Conservation (phyloP, 1,140 invertebrate species). For the Battus philenor region DNA sequence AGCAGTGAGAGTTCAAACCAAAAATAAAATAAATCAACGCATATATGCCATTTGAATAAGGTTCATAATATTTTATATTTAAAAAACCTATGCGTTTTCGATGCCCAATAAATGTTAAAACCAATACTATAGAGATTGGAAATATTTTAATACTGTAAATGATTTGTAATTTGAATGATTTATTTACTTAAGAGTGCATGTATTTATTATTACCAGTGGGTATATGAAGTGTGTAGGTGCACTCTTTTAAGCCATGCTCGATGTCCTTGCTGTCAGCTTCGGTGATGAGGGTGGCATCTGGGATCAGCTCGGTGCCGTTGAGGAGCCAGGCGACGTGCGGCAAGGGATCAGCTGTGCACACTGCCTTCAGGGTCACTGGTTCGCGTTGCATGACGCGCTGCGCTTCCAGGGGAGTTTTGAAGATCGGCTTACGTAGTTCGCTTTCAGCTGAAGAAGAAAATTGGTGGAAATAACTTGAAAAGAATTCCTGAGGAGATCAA, state of each 20-base stretch:
- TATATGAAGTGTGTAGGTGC: slow-evolving; percentile 82
- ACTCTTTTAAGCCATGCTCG: slow-evolving; percentile 85
- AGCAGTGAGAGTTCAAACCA: too few species aligned
- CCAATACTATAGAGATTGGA: too few species aligned
- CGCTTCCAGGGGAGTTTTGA: slow-evolving; percentile 81
- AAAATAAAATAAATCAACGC: too few species aligned
- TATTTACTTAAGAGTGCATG: too few species aligned
- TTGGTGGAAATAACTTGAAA: too few species aligned
- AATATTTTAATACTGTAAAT: too few species aligned
- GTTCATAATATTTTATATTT: too few species aligned
- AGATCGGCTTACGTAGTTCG: slow-evolving; percentile 86
- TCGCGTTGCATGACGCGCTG: slow-evolving; percentile 83
- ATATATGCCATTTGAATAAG: too few species aligned
- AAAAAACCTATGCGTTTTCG: too few species aligned
- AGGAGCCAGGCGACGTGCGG: slow-evolving; percentile 77
- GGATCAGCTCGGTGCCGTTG: slow-evolving; percentile 70
- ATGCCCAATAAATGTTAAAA: too few species aligned
- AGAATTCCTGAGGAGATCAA: too few species aligned
- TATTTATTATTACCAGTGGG: slow-evolving; percentile 79
- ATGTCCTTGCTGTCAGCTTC: slow-evolving; percentile 79
- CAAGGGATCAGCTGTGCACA: slow-evolving; percentile 88
- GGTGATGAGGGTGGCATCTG: slow-evolving; percentile 64
- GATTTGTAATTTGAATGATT: too few species aligned
- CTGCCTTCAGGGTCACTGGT: slow-evolving; percentile 83
- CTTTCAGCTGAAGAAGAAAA: slow-evolving; percentile 76